Percentiles rank a stretch among this genome's conserved stretches.
Evolutionary conservation across 2,113 vertebrate genomes (phyloP).

Genomic region (Barbus barbus): DNA sequence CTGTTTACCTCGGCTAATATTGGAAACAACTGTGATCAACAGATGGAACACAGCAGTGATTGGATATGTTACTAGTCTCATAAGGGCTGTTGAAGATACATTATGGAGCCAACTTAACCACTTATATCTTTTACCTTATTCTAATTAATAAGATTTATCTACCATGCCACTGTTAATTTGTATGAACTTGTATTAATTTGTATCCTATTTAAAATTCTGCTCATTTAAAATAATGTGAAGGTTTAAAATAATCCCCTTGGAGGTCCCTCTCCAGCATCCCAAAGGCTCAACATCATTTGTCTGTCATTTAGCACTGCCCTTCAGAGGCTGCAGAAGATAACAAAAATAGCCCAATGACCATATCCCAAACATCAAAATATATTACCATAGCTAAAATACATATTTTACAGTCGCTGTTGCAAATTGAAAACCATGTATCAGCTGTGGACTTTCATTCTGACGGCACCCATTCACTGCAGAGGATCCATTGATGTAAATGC

Average conservation of each 20-base stretch:
- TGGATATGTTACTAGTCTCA: constrained; percentile 5
- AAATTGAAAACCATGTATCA: no score
- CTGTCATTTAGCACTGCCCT: no score
- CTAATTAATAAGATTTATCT: background rate
- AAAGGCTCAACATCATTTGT: constrained; percentile 26
- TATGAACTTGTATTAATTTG: no score
- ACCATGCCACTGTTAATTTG: background rate
- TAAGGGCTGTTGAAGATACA: background rate
- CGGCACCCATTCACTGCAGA: no score
- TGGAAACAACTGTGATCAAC: constrained; percentile 28
- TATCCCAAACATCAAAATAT: no score
- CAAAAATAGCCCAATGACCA: no score
- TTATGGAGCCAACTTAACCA: background rate
- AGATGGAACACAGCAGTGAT: constrained; percentile 33
- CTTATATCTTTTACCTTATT: background rate
- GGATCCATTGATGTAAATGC: no score
- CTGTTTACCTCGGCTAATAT: constrained; percentile 46
- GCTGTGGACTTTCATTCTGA: no score
- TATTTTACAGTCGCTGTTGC: no score
- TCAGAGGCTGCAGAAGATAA: no score
- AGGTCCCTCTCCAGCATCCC: constrained; percentile 18
- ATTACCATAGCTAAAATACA: no score
- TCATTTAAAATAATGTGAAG: background rate
- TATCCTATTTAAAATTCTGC: background rate
- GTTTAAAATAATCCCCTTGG: background rate